These are phyloP conservation scores for Cerastis leucographa DNA, from an alignment of 2,888 invertebrate species.

Conservation along the genomic window DNA sequence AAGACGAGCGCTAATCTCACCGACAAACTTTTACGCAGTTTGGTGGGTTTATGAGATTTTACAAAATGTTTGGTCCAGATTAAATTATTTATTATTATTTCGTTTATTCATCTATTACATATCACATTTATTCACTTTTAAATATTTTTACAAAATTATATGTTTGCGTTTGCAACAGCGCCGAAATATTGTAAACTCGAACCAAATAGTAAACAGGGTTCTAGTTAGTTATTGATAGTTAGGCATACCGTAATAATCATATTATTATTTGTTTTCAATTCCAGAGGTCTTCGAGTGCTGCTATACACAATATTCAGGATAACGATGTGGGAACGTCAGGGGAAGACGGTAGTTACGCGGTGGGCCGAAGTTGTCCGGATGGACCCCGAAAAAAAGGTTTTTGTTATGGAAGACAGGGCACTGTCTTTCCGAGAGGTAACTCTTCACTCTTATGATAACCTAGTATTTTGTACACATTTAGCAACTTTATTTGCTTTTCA, in stretches of 20 bases:
- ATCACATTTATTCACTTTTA: too few species aligned
- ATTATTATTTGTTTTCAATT: constrained; percentile 64
- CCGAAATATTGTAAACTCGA: too few species aligned
- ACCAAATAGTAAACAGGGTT: too few species aligned
- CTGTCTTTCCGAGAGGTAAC: constrained; percentile 93
- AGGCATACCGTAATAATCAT: background rate
- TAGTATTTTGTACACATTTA: constrained; percentile 1
- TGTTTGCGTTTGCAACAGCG: too few species aligned
- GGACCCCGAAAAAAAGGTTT: constrained; percentile 93
- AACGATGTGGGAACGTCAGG: constrained; percentile 87
- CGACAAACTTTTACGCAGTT: too few species aligned
- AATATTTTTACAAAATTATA: too few species aligned
- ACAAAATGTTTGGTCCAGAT: too few species aligned
- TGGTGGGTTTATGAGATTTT: too few species aligned
- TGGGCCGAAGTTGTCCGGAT: constrained; percentile 88
- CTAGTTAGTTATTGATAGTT: too few species aligned
- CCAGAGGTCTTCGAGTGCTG: constrained; percentile 90
- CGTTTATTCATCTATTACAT: too few species aligned
- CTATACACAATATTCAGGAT: constrained; percentile 88
- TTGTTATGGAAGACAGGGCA: constrained; percentile 92
- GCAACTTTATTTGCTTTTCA: background rate
- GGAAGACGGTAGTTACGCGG: constrained; percentile 90
- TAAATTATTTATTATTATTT: too few species aligned
- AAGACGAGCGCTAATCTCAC: too few species aligned
- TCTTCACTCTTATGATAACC: constrained; percentile 10